phyloP scores from a whole-genome alignment of 1,140 invertebrate genomes.

The Asobara japonica region DNA sequence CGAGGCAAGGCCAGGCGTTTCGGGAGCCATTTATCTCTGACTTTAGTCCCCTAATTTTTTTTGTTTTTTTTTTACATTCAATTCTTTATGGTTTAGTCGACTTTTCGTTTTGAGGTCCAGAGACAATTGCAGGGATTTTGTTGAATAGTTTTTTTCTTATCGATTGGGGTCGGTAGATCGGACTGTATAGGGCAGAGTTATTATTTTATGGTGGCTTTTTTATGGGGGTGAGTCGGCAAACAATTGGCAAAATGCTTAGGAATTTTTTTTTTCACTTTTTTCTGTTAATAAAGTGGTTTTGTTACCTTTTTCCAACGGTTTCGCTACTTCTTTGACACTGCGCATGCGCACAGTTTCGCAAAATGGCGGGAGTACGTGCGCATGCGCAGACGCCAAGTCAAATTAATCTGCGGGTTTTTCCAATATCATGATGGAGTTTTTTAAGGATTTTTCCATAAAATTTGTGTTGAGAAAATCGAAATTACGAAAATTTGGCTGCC shows the following conservation, averaged over 20 bases:
- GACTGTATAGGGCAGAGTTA: neutral
- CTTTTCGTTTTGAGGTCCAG: slow-evolving; percentile 49
- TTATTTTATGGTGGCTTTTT: neutral
- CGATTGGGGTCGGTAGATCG: neutral
- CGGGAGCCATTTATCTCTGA: slow-evolving; percentile 62
- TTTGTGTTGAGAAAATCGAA: neutral
- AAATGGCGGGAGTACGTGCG: too few relatives aligned
- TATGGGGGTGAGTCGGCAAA: neutral
- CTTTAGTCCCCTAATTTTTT: slow-evolving; percentile 38
- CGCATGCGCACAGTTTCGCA: too few relatives aligned
- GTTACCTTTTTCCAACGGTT: too few relatives aligned
- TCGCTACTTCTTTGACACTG: too few relatives aligned
- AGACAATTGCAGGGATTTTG: slow-evolving; percentile 44
- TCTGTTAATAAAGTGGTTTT: too few relatives aligned
- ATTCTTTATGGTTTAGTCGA: too few relatives aligned
- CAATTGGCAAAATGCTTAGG: too few relatives aligned
- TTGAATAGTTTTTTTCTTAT: neutral
- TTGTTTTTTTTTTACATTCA: slow-evolving; percentile 58
- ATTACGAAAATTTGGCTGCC: neutral
- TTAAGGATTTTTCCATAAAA: neutral
- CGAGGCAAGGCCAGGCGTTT: slow-evolving; percentile 64
- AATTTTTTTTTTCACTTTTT: too few relatives aligned
- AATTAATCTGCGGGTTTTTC: too few relatives aligned
- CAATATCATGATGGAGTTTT: neutral
- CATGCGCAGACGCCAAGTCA: too few relatives aligned